Conservation (phyloP, 2,797 vertebrate species). For the Phataginus tetradactyla region DNA sequence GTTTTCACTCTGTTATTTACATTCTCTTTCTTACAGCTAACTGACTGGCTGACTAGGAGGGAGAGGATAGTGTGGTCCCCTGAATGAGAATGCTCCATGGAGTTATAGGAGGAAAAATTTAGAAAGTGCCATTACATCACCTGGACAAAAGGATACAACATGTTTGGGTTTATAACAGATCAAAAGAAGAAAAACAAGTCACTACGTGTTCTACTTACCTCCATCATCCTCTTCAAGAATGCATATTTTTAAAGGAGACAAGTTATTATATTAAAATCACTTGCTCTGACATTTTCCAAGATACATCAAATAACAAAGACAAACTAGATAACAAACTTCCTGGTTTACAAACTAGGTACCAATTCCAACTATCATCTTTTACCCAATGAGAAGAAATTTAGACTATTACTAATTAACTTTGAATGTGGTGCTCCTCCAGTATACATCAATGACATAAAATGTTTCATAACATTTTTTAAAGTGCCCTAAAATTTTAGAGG, state of each 20-base stretch:
- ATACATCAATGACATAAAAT: background rate
- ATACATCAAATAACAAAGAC: background rate
- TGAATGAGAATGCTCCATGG: background rate
- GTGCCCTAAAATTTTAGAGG: background rate
- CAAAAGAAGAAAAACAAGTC: background rate
- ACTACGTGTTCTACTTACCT: slow-evolving; percentile 82
- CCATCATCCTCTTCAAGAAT: slow-evolving; percentile 83
- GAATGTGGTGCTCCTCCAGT: background rate
- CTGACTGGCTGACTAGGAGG: background rate
- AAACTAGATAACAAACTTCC: background rate
- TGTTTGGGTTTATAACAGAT: background rate
- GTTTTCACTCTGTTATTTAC: background rate
- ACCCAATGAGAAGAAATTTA: slow-evolving; percentile 15
- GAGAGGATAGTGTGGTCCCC: background rate
- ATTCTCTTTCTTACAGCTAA: background rate
- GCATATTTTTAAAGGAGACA: slow-evolving; percentile 78
- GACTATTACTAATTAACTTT: background rate
- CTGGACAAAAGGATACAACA: background rate
- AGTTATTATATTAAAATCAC: slow-evolving; percentile 33
- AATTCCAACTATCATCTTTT: background rate
- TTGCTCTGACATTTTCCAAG: background rate
- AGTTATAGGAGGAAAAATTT: background rate
- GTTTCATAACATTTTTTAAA: background rate
- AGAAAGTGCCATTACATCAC: background rate
- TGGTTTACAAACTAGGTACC: background rate